Percentiles rank a stretch among this genome's conserved stretches.
phyloP scores from a whole-genome alignment of 1,140 invertebrate species.

The Leptinotarsa texana region DNA sequence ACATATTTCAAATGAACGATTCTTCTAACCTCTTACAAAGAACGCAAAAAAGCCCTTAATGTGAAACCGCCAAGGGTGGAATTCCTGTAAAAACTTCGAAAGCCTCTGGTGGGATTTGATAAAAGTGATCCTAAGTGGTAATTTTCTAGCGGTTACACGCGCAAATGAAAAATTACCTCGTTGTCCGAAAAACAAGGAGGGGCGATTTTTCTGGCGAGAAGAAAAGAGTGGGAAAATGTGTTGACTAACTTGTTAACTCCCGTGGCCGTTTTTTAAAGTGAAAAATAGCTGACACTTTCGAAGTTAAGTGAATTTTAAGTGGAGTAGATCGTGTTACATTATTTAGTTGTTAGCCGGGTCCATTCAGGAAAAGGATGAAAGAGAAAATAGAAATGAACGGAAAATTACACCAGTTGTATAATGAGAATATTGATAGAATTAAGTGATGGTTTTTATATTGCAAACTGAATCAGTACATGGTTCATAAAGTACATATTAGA shows the following conservation, averaged over 20 bases:
- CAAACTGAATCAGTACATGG: no score
- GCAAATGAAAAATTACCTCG: constrained; percentile 43
- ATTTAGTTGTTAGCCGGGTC: constrained; percentile 31
- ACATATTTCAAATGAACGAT: constrained; percentile 42
- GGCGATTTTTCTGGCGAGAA: constrained; percentile 4
- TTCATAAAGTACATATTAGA: no score
- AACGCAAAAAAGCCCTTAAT: constrained; percentile 21
- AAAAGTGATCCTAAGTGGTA: constrained; percentile 46
- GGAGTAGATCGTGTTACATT: constrained; percentile 37
- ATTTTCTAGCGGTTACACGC: constrained; percentile 45
- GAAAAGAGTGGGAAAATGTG: constrained; percentile 16
- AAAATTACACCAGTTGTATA: neutral
- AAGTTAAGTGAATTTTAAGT: constrained; percentile 46
- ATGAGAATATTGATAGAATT: neutral
- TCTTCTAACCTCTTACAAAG: constrained; percentile 21
- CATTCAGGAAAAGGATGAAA: neutral
- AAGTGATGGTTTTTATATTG: no score
- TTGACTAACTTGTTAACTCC: constrained; percentile 24
- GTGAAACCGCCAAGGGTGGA: constrained; percentile 26
- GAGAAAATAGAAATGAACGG: neutral
- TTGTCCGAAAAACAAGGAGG: constrained; percentile 32
- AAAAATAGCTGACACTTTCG: constrained; percentile 43
- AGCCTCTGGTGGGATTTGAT: constrained; percentile 37
- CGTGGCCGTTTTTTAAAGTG: constrained; percentile 33
- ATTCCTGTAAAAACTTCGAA: constrained; percentile 28